Evolutionary conservation across 2,113 vertebrate genomes (phyloP).

Genomic region (Poicephalus gulielmi): DNA sequence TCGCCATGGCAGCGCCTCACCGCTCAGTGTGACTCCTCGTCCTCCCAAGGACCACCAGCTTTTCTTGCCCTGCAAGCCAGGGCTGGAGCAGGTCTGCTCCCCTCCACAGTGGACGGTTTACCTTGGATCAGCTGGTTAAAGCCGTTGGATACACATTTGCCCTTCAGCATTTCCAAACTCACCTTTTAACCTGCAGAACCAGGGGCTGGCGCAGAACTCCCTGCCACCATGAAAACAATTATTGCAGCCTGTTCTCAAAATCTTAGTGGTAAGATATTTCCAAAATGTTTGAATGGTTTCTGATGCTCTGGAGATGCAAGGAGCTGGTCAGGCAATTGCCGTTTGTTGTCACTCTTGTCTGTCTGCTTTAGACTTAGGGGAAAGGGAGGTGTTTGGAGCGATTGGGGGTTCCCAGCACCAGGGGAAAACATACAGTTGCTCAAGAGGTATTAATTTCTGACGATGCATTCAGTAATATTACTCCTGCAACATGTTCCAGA

Average conservation of each 20-base stretch:
- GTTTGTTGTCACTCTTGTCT: background rate
- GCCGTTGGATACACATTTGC: background rate
- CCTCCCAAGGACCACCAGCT: background rate
- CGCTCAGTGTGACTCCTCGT: rapidly evolving
- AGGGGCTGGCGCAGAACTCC: background rate
- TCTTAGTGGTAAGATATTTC: constrained; percentile 36
- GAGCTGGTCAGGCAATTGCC: background rate
- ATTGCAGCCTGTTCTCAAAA: constrained; percentile 67
- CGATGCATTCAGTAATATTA: background rate
- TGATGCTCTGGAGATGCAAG: rapidly evolving
- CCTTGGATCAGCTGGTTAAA: background rate
- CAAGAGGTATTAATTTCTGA: background rate
- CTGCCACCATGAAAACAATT: constrained; percentile 63
- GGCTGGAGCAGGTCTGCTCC: background rate
- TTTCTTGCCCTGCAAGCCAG: background rate
- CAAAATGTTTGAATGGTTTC: background rate
- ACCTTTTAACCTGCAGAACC: background rate
- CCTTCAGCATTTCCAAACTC: constrained; percentile 1
- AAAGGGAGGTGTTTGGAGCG: background rate
- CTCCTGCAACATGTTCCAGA: background rate
- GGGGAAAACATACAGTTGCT: background rate
- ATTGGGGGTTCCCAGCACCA: background rate
- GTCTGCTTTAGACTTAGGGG: background rate
- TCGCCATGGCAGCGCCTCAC: rapidly evolving
- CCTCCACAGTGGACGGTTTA: rapidly evolving